Conservation (phyloP, 2,888 invertebrate genomes). For the Rhodophaea formosa region DNA sequence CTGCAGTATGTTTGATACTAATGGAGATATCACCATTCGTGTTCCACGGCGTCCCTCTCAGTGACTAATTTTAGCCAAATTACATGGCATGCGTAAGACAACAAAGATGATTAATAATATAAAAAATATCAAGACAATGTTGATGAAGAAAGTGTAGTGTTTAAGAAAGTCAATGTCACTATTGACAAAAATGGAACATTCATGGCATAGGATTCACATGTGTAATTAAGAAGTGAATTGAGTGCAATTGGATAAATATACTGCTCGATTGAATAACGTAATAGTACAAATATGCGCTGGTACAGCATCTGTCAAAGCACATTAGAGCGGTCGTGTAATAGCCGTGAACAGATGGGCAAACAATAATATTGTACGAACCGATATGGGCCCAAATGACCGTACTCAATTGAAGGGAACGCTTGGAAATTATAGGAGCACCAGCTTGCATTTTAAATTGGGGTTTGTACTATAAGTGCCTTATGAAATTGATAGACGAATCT, state of each 20-base stretch:
- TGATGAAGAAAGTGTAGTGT: no score
- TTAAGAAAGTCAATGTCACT: no score
- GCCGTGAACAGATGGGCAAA: constrained; percentile 57
- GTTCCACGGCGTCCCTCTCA: no score
- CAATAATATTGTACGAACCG: constrained; percentile 36
- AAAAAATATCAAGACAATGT: no score
- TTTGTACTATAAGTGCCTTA: background rate
- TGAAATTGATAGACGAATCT: no score
- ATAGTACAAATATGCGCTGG: constrained; percentile 8
- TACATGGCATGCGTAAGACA: no score
- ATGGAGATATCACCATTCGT: no score
- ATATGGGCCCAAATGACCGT: constrained; percentile 25
- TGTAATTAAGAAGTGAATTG: constrained; percentile 6
- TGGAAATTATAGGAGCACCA: constrained; percentile 18
- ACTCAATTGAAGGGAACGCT: constrained; percentile 25
- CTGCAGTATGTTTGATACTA: no score
- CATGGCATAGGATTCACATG: no score
- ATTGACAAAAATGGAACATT: no score
- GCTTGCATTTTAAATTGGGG: background rate
- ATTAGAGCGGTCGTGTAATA: constrained; percentile 36
- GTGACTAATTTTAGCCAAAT: no score
- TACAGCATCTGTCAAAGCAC: constrained; percentile 38
- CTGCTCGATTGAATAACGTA: constrained; percentile 3
- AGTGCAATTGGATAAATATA: constrained; percentile 19
- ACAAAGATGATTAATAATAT: no score